phyloP scores from a whole-genome alignment of 53 echinoderm and acorn worm genomes.

The Holothuria leucospilota region DNA sequence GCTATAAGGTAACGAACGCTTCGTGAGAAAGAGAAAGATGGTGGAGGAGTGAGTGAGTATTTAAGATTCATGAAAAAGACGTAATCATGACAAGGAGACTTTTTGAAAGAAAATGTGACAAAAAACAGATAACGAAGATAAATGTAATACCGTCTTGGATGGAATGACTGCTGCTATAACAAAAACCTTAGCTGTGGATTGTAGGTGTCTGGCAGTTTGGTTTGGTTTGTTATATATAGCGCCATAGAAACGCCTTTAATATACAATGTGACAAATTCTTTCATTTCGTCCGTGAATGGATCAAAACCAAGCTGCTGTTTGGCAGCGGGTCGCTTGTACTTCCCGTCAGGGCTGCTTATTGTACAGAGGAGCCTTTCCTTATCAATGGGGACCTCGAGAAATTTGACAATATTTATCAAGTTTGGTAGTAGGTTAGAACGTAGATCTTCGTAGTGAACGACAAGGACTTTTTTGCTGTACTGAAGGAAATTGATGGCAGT shows the following conservation, averaged over 20 bases:
- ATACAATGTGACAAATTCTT: conserved; percentile 75
- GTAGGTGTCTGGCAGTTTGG: conserved; percentile 76
- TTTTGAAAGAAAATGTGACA: too few relatives aligned
- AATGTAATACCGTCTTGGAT: neutral
- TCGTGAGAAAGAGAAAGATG: too few relatives aligned
- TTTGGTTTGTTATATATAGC: conserved; percentile 76
- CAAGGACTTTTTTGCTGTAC: conserved; percentile 76
- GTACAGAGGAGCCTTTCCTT: conserved; percentile 81
- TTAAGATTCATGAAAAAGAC: too few relatives aligned
- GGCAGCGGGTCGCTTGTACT: conserved; percentile 83
- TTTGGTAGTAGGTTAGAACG: conserved; percentile 67
- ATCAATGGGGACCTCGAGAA: conserved; percentile 66
- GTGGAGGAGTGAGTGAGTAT: too few relatives aligned
- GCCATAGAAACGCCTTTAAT: conserved; percentile 92
- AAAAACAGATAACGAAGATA: neutral
- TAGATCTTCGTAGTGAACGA: conserved; percentile 94
- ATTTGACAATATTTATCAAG: conserved; percentile 70
- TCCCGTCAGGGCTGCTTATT: conserved; percentile 79
- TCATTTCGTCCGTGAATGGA: conserved; percentile 96
- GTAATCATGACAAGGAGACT: too few relatives aligned
- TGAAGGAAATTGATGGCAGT: conserved; percentile 92
- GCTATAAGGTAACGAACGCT: too few relatives aligned
- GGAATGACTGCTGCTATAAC: neutral
- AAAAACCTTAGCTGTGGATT: conserved; percentile 73
- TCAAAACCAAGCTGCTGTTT: conserved; percentile 78